Percentiles rank a stretch among this genome's conserved stretches.
These are phyloP conservation scores for Donacobius atricapilla DNA, from an alignment of 2,113 vertebrate species.

Conservation along the genomic window DNA sequence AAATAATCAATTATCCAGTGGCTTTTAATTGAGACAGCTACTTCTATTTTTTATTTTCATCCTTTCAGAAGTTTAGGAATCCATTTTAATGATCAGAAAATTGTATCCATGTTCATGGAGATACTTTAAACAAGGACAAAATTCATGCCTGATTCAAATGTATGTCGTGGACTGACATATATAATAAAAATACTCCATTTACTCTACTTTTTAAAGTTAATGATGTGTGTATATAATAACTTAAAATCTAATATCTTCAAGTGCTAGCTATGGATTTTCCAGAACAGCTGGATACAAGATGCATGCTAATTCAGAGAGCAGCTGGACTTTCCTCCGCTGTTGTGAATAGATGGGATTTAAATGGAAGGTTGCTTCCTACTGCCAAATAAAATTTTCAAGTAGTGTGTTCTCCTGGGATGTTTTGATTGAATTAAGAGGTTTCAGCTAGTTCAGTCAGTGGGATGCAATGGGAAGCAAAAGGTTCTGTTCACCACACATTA, in stretches of 20 bases:
- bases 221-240: not conserved
- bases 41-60: not conserved
- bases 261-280: slow-evolving; percentile 11
- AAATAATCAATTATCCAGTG: slow-evolving; percentile 31
- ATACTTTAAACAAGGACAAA: not conserved
- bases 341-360: not conserved
- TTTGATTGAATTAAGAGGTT: not conserved
- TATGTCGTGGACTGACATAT: not conserved
- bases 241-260: slow-evolving; percentile 26
- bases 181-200: not conserved
- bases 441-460: not conserved
- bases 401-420: not conserved
- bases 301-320: not conserved
- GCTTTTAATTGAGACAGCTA: slow-evolving; percentile 46
- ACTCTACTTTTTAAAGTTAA: slow-evolving; percentile 18
- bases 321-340: not conserved
- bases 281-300: not conserved
- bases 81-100: not conserved
- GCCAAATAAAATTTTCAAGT: not conserved
- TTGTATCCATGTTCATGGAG: not conserved
- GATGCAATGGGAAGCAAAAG: not conserved
- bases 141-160: not conserved
- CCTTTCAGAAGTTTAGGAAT: slow-evolving; percentile 10
- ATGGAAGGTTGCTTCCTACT: not conserved
- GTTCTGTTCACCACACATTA: not conserved